These are phyloP conservation scores for Margarornis squamiger DNA, from an alignment of 2,797 vertebrate genomes.

Conservation along the genomic window DNA sequence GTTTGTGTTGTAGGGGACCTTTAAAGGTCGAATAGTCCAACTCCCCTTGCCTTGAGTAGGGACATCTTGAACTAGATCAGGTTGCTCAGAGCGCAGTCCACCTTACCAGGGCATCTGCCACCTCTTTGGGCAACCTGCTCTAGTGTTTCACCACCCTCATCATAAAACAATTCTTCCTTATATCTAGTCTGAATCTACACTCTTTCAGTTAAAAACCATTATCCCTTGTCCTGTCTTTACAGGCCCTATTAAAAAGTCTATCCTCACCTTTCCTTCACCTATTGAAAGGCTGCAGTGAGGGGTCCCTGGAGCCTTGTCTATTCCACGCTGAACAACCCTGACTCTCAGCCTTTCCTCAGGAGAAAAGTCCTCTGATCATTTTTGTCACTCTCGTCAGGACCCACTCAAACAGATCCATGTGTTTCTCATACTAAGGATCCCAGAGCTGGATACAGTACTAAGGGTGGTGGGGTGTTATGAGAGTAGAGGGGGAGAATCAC, in stretches of 20 bases:
- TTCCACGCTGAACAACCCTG: background rate
- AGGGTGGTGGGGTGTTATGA: background rate
- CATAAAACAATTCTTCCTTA: background rate
- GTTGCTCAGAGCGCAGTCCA: background rate
- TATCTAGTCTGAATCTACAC: background rate
- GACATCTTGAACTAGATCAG: background rate
- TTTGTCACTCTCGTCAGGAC: background rate
- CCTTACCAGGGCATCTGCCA: background rate
- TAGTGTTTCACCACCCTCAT: background rate
- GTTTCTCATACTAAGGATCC: background rate
- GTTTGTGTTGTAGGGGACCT: background rate
- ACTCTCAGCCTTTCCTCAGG: background rate
- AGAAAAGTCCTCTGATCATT: background rate
- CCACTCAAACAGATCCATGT: fast-evolving
- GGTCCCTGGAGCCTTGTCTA: background rate
- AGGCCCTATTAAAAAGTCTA: background rate
- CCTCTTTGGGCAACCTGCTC: background rate
- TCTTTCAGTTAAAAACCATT: background rate
- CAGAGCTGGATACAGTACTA: too few relatives aligned
- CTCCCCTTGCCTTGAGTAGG: fast-evolving
- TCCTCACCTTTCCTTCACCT: background rate
- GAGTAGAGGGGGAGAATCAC: background rate
- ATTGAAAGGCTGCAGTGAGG: background rate
- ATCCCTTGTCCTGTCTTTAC: background rate
- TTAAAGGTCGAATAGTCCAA: background rate